phyloP scores from a whole-genome alignment of 1,140 invertebrate genomes.

The Drosophila kohkoa region DNA sequence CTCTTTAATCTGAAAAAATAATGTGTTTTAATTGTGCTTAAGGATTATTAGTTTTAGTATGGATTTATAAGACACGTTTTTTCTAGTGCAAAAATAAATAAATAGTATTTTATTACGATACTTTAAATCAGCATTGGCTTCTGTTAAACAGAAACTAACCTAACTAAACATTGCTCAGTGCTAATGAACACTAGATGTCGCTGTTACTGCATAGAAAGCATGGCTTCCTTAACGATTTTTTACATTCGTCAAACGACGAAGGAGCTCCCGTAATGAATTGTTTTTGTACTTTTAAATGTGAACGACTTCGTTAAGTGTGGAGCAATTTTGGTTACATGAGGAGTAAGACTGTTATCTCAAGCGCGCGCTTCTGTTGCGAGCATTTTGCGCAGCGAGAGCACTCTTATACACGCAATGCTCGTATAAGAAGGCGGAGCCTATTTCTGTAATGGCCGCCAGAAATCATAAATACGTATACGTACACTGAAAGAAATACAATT shows the following conservation, averaged over 20 bases:
- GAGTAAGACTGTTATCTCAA: slow-evolving; percentile 25
- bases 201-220: not conserved
- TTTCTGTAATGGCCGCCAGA: slow-evolving; percentile 46
- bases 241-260: not conserved
- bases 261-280: not conserved
- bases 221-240: slow-evolving; percentile 2
- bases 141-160: not conserved
- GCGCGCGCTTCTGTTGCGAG: not conserved
- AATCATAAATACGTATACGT: not conserved
- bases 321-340: slow-evolving; percentile 20
- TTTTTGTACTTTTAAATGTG: not conserved
- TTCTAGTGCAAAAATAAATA: not conserved
- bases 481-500: slow-evolving; percentile 21
- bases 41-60: no score
- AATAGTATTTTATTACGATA: not conserved
- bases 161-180: not conserved
- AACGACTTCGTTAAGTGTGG: slow-evolving; percentile 25
- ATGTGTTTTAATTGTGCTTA: no score
- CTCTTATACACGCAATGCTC: not conserved
- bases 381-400: slow-evolving; percentile 7
- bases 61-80: not conserved
- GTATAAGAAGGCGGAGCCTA: slow-evolving; percentile 38
- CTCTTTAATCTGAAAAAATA: no score
- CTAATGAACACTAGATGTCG: slow-evolving; percentile 29
- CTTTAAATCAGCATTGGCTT: no score